Percentiles rank a stretch among this genome's conserved stretches.
Evolutionary conservation across 2,888 invertebrate genomes (phyloP).

Genomic region (Archaeoteleia sp.): DNA sequence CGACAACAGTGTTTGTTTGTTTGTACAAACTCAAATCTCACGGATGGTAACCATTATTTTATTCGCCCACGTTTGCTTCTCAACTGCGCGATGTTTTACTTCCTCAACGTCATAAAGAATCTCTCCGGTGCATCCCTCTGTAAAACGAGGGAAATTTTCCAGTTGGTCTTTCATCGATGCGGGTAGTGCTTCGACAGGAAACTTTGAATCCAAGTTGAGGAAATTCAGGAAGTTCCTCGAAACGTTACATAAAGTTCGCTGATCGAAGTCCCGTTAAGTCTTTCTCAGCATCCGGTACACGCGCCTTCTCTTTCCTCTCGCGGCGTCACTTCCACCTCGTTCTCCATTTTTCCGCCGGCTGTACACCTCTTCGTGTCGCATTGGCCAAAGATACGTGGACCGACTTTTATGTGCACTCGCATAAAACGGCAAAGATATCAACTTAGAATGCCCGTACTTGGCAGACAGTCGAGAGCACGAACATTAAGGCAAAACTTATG

Average conservation of each 20-base stretch:
- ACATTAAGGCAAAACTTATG: slow-evolving; percentile 32
- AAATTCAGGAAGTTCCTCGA: slow-evolving; percentile 38
- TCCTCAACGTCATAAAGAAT: slow-evolving; percentile 27
- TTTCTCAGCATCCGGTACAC: slow-evolving; percentile 37
- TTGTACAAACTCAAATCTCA: neutral
- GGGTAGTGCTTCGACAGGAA: slow-evolving; percentile 30
- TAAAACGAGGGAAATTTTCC: slow-evolving; percentile 39
- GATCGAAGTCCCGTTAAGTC: slow-evolving; percentile 45
- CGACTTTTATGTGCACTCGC: slow-evolving; percentile 27
- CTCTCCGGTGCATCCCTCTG: slow-evolving; percentile 16
- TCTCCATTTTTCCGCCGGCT: slow-evolving; percentile 23
- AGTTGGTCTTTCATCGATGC: slow-evolving; percentile 37
- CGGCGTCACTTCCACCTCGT: slow-evolving; percentile 9
- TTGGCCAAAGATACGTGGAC: slow-evolving; percentile 31
- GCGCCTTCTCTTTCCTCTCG: slow-evolving; percentile 28
- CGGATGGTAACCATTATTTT: neutral
- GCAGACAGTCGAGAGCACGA: slow-evolving; percentile 22
- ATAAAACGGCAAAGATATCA: slow-evolving; percentile 32
- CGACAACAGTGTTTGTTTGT: no score
- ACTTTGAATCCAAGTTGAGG: slow-evolving; percentile 35
- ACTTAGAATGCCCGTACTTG: slow-evolving; percentile 24
- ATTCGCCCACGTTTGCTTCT: slow-evolving; percentile 10
- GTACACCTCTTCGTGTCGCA: slow-evolving; percentile 14
- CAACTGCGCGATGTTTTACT: slow-evolving; percentile 21
- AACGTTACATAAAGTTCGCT: slow-evolving; percentile 41